Evolutionary conservation across 2,113 vertebrate species (phyloP), one percentile per base, ranked within the genome.

Genomic region (Spea multiplicata): DNA sequence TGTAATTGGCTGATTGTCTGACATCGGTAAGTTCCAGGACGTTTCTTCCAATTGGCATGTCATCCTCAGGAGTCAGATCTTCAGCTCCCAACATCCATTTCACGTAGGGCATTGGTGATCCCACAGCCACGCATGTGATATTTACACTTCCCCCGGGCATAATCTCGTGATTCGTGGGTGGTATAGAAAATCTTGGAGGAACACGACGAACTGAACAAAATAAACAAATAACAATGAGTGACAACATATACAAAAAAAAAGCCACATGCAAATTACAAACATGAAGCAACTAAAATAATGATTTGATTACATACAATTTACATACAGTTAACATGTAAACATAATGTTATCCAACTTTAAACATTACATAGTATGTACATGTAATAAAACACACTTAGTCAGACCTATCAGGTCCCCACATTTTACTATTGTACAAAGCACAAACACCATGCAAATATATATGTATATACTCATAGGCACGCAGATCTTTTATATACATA

Each of bases 31-130:
- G 94, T 83, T 99, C 97, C 87, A 99, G 90, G 68, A 99, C 97
- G n/a, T 99, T 99, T 80, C 97, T 93, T 83, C 97, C 97, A 83
- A 99, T 99, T 80, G 97, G 97, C 97, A 99, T 99, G 89, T 99
- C 97, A 83, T 99, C 97, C 84, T 99, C 97, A 30, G 97, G 97
- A 50, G 97, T 99, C 82, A 99, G 89, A 88, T 99, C 97, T 86
- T 99, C 97, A 1, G 97, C 94, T 52, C 97, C 97, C 77, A 99
- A 89, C 97, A 99, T 99, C 97, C 97, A 99, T 85, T 99, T 99
- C 81, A 99, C 97, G 82, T 99, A 99, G 48, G 97, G 97, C 97
- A 99, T 99, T 78, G 97, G 97, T 73, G 97, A 99, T 61, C 97
- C 97, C 86, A 99, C 97, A 0, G 97, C 97, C 88, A 99, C 97